These are phyloP conservation scores for Vanessa tameamea DNA, from an alignment of 1,140 invertebrate species.

Conservation along the genomic window DNA sequence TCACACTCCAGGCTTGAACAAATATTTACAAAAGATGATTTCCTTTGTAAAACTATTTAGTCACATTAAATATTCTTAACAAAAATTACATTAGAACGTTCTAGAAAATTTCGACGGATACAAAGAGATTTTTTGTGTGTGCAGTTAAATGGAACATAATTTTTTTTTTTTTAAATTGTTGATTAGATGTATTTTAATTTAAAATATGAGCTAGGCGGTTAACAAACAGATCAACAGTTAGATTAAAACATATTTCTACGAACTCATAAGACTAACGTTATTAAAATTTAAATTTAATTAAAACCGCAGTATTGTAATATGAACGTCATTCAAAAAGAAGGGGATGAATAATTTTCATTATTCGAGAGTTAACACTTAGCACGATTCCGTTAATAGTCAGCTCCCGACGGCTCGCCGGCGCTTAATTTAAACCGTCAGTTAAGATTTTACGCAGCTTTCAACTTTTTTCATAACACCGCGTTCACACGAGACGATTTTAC, in stretches of 20 bases:
- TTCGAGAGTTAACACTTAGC: conserved; percentile 69
- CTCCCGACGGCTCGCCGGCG: conserved; percentile 36
- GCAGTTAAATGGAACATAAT: too few relatives aligned
- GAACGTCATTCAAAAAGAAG: conserved; percentile 42
- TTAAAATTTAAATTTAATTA: conserved; percentile 13
- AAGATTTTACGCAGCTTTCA: conserved; percentile 35
- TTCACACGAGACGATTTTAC: not conserved
- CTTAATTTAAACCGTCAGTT: conserved; percentile 56
- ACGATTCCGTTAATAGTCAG: conserved; percentile 49
- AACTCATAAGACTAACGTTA: not conserved
- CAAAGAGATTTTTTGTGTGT: too few relatives aligned
- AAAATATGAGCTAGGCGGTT: too few relatives aligned
- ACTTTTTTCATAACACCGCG: conserved; percentile 19
- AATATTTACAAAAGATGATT: too few relatives aligned
- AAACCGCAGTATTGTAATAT: conserved; percentile 31
- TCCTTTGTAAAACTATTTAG: too few relatives aligned
- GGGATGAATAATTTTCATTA: conserved; percentile 71
- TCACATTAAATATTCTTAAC: too few relatives aligned
- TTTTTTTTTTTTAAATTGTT: too few relatives aligned
- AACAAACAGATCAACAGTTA: too few relatives aligned
- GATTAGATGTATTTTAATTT: too few relatives aligned
- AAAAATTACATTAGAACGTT: too few relatives aligned
- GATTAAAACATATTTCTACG: not conserved
- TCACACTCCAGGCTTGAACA: too few relatives aligned
- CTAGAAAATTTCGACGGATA: too few relatives aligned